These are phyloP conservation scores for Hydrolagus affinis DNA, from an alignment of 2,113 vertebrate genomes.

Conservation along the genomic window DNA sequence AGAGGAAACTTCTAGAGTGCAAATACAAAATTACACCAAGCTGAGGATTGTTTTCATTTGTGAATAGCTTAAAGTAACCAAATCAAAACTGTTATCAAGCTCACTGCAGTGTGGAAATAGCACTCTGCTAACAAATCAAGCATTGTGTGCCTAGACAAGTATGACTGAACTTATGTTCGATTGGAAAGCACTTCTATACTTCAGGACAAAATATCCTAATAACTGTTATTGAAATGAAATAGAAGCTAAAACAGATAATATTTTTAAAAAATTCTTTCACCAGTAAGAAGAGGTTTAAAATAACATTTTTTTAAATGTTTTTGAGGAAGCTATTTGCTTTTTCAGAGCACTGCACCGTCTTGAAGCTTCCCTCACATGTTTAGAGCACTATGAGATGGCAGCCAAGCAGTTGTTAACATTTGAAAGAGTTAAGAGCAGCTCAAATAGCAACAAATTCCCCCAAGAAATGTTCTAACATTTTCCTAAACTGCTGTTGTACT, in stretches of 20 bases:
- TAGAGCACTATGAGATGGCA: background rate
- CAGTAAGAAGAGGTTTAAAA: background rate
- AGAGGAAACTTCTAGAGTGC: no score
- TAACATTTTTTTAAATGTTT: background rate
- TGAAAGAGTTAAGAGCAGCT: background rate
- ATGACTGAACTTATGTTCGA: no score
- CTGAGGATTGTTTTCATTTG: background rate
- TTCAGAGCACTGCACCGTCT: background rate
- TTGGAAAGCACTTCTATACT: no score
- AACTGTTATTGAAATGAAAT: background rate
- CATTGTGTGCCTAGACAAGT: background rate
- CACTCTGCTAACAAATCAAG: background rate
- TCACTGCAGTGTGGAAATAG: background rate
- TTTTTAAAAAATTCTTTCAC: background rate
- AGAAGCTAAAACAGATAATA: background rate
- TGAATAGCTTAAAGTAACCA: background rate
- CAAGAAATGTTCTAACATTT: background rate
- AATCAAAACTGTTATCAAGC: background rate
- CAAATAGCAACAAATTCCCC: background rate
- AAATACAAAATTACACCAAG: no score
- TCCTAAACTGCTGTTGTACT: background rate
- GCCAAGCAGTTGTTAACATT: background rate
- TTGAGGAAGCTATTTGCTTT: background rate
- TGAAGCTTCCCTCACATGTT: background rate
- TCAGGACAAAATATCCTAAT: background rate